phyloP scores from a whole-genome alignment of 1,140 invertebrate species.

The Achroia grisella region DNA sequence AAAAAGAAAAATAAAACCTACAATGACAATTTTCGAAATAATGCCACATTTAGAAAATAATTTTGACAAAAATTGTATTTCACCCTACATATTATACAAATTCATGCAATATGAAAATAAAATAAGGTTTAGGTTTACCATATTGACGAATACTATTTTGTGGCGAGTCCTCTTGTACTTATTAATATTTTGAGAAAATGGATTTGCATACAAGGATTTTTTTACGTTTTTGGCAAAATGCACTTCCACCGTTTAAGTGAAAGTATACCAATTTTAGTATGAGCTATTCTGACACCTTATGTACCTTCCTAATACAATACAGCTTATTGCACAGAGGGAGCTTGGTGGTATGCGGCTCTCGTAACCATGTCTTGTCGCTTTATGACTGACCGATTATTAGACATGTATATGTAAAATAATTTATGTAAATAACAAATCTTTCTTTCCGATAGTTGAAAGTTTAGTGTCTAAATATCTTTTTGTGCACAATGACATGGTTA shows the following conservation, averaged over 20 bases:
- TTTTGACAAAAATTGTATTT: too few species aligned
- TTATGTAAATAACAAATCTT: conserved; percentile 49
- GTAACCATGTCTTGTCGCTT: conserved; percentile 55
- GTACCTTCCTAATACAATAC: conserved; percentile 34
- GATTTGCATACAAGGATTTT: too few species aligned
- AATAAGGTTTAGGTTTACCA: too few species aligned
- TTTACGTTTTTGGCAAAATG: too few species aligned
- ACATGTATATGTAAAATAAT: conserved; percentile 16
- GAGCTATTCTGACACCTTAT: conserved; percentile 51
- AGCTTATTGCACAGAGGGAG: conserved; percentile 53
- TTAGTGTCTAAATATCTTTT: conserved; percentile 6
- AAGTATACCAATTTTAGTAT: conserved; percentile 7
- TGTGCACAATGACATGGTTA: conserved; percentile 54
- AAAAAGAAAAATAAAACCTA: too few species aligned
- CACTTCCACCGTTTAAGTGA: neutral
- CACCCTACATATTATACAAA: too few species aligned
- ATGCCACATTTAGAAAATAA: too few species aligned
- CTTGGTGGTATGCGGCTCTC: conserved; percentile 62
- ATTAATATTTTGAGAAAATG: too few species aligned
- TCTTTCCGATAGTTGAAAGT: conserved; percentile 14
- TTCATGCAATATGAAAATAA: too few species aligned
- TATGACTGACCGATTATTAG: conserved; percentile 10
- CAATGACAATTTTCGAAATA: too few species aligned
- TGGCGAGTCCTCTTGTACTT: too few species aligned
- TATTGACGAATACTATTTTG: too few species aligned